Base-by-base conservation (phyloP, 2,797 vertebrate genomes). In the Hephaestus fuliginosus region DNA sequence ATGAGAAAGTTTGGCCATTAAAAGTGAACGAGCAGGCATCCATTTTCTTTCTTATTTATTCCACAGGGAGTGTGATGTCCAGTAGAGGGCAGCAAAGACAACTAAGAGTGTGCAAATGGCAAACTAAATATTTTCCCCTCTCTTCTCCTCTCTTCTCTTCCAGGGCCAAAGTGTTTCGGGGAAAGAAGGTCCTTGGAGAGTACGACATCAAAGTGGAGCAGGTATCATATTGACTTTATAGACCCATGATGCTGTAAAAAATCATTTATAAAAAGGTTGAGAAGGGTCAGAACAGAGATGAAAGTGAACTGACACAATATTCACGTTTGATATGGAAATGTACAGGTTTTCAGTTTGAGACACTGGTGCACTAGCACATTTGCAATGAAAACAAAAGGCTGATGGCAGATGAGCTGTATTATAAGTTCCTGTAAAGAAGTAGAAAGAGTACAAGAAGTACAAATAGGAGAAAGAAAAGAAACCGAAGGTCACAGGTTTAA, bases 201-300 rank as follows among this genome's bases (percentile, higher is more conserved):
- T 98, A 96, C 25, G 98, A 99, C 86, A 95, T 99, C 93, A 98
- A 96, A 94, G 96, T 99, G 84, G 98, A 99, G 83, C 98, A 99
- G 97, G 98, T 99, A 96, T 62, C 1, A 71, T 22, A 49, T 58
- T 49, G 41, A 72, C 75, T 76, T 75, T 57, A 74, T 8, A 63
- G 15, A 65, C 28, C 15, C 63, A 5, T 58, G 14, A 68, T 74
- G 22, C 17, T 51, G n/a, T 25, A 69, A 39, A 39, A 41, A 82
- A 51, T 74, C 9, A 22, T 81, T 74, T 7, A 22, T 63, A 15
- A 69, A 39, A 67, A 70, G 39, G 28, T 70, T 69, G 15, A 65
- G 4, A 5, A 0, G 17, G 62, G 39, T 64, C 43, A 64, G 22
- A 64, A 22, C 14, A 30, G 73, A 76, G 61, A 79, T 82, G 22